A percentile compares a stretch with the other conserved stretches of the same genome.
Evolutionary conservation across 2,797 vertebrate species (phyloP).

Genomic region (Silurus aristotelis): DNA sequence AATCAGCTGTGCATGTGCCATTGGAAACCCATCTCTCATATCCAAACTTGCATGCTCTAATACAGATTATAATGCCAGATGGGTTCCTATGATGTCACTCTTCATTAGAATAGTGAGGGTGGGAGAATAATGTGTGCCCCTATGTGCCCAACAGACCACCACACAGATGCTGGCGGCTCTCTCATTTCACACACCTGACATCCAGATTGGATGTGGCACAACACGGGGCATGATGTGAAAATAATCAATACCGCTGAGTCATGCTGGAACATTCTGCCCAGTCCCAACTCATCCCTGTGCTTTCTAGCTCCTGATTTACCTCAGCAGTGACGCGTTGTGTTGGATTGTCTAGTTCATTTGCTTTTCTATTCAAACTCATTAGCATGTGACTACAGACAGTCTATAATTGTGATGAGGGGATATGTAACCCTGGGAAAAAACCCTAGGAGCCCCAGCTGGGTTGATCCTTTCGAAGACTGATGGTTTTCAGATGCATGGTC

Average conservation of each 20-base stretch:
- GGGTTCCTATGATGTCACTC: neutral
- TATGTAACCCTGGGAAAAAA: conserved; percentile 32
- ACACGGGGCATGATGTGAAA: conserved; percentile 15
- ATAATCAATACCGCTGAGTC: conserved; percentile 46
- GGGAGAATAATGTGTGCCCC: neutral
- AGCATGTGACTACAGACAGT: neutral
- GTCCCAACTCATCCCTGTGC: conserved; percentile 37
- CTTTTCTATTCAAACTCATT: conserved; percentile 1
- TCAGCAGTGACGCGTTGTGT: neutral
- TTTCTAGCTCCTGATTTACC: conserved; percentile 6
- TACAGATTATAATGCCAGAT: neutral
- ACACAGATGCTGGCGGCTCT: neutral
- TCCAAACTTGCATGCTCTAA: neutral
- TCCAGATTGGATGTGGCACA: conserved; percentile 15
- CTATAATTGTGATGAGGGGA: conserved; percentile 12
- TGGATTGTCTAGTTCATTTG: neutral
- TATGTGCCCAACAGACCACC: conserved; percentile 10
- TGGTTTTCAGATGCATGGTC: conserved; percentile 31
- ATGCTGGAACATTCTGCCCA: conserved; percentile 51
- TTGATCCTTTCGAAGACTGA: conserved; percentile 34
- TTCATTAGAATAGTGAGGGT: conserved; percentile 9
- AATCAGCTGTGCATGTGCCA: neutral
- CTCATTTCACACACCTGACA: conserved; percentile 14
- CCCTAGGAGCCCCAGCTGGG: conserved; percentile 41
- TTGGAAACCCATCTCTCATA: neutral